A percentile compares a stretch with the other conserved stretches of the same genome.
phyloP scores from a whole-genome alignment of 2,888 invertebrate species.

The Idaea straminata region DNA sequence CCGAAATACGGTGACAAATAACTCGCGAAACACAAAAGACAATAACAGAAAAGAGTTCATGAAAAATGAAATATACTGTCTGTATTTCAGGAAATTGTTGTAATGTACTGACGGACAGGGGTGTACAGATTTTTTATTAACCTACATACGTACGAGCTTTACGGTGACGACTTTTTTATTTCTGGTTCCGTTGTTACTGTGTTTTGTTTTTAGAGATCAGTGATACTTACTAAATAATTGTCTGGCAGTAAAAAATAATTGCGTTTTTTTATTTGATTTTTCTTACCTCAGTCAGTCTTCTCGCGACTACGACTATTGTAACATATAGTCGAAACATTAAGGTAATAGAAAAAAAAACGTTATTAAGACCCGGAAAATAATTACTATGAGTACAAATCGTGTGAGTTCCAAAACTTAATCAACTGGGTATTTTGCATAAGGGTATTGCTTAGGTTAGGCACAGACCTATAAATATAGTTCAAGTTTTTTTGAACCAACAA shows the following conservation, averaged over 20 bases:
- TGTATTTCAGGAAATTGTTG: neutral
- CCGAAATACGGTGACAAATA: neutral
- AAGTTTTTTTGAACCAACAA: no score
- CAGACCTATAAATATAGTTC: no score
- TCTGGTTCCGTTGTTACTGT: slow-evolving; percentile 50
- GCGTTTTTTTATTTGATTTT: no score
- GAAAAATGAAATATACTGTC: neutral
- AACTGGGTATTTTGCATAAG: no score
- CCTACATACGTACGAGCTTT: slow-evolving; percentile 57
- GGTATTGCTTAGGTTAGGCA: no score
- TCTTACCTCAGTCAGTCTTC: no score
- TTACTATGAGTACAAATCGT: no score
- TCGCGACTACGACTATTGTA: no score
- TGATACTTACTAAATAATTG: neutral
- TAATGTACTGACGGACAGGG: neutral
- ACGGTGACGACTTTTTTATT: slow-evolving; percentile 72
- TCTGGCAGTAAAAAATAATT: neutral
- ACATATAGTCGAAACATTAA: no score
- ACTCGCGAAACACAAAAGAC: neutral
- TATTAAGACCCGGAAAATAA: no score
- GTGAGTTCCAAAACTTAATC: no score
- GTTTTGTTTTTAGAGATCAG: slow-evolving; percentile 23
- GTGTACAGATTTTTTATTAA: slow-evolving; percentile 52
- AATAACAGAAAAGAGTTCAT: neutral
- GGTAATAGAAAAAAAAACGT: no score